Evolutionary conservation across 2,888 invertebrate genomes (phyloP).

Genomic region (Himalopsyche anomala): DNA sequence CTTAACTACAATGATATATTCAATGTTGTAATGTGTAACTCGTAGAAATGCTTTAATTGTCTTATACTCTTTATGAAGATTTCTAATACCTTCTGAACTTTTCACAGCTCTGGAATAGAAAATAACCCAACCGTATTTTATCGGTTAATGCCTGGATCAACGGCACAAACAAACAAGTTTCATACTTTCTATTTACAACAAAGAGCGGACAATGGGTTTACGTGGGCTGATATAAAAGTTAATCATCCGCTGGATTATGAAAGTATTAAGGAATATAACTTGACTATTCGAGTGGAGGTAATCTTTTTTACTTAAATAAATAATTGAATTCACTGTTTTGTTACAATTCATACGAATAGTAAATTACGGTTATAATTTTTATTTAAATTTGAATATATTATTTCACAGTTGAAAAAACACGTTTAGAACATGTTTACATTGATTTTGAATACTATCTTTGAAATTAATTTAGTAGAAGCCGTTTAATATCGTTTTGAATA

Average conservation of each 20-base stretch:
- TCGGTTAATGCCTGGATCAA: conserved; percentile 95
- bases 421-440: too few relatives aligned
- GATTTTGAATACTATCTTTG: too few relatives aligned
- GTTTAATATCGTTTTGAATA: too few relatives aligned
- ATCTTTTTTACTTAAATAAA: conserved; percentile 64
- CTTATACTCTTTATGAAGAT: conserved; percentile 41
- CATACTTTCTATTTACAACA: conserved; percentile 97
- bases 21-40: conserved; percentile 63
- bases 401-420: too few relatives aligned
- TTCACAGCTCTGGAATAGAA: conserved; percentile 93
- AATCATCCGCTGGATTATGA: conserved; percentile 97
- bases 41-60: conserved; percentile 55
- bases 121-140: conserved; percentile 97
- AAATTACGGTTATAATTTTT: too few relatives aligned
- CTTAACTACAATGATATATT: conserved; percentile 48
- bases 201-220: conserved; percentile 92
- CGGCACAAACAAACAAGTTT: conserved; percentile 96
- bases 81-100: conserved; percentile 52
- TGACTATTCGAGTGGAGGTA: conserved; percentile 97
- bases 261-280: conserved; percentile 95
- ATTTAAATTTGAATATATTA: too few relatives aligned
- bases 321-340: too few relatives aligned
- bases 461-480: too few relatives aligned
- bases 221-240: conserved; percentile 97
- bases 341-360: too few relatives aligned